phyloP scores from a whole-genome alignment of 2,888 invertebrate species.

The Polia nebulosa region DNA sequence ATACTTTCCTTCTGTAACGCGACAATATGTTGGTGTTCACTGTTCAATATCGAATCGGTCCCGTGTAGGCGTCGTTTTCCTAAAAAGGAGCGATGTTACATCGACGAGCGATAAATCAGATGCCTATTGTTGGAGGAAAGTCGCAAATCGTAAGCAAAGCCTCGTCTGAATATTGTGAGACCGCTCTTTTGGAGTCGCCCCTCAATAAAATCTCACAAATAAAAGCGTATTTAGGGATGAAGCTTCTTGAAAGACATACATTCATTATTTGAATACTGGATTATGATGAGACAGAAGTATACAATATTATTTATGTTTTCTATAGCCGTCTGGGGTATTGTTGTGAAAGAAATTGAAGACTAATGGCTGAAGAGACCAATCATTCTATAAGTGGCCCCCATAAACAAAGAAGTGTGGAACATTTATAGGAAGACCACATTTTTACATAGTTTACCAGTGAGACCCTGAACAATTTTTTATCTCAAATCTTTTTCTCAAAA shows the following conservation, averaged over 20 bases:
- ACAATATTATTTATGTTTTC: constrained; percentile 35
- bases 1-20: constrained; percentile 65
- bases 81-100: constrained; percentile 76
- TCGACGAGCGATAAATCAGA: constrained; percentile 79
- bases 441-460: too few species aligned
- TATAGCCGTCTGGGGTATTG: constrained; percentile 6
- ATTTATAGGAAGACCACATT: too few species aligned
- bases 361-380: neutral
- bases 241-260: constrained; percentile 49
- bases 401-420: neutral
- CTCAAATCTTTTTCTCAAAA: neutral
- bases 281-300: constrained; percentile 51
- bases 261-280: constrained; percentile 60
- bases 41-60: constrained; percentile 72
- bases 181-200: constrained; percentile 67
- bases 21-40: constrained; percentile 67
- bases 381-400: neutral
- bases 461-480: too few species aligned
- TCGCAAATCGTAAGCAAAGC: constrained; percentile 79
- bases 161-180: constrained; percentile 70
- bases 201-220: constrained; percentile 67
- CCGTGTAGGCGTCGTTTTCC: constrained; percentile 75
- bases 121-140: constrained; percentile 78
- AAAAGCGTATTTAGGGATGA: constrained; percentile 61
- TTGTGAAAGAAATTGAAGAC: neutral